phyloP scores from a whole-genome alignment of 2,888 invertebrate species.

The Thecocarcelia acutangulata region DNA sequence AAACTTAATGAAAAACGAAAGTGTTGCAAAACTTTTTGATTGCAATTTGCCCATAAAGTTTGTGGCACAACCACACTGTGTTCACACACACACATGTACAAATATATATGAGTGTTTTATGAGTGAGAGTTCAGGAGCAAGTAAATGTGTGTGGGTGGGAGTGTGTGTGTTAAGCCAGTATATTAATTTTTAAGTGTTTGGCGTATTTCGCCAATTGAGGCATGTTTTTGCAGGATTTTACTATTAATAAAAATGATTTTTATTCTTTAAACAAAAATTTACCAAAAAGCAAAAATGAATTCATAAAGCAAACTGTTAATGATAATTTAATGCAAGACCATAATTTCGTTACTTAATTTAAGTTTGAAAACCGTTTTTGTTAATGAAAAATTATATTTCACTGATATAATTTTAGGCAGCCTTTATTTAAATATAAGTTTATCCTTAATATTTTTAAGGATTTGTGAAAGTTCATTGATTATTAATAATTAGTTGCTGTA shows the following conservation, averaged over 20 bases:
- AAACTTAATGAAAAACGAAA: constrained; percentile 54
- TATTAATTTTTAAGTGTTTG: constrained; percentile 11
- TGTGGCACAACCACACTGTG: constrained; percentile 42
- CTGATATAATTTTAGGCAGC: too few species aligned
- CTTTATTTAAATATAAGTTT: too few species aligned
- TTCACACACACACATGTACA: not conserved
- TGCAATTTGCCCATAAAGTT: constrained; percentile 58
- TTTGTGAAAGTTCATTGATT: too few species aligned
- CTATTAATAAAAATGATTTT: not conserved
- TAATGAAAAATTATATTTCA: too few species aligned
- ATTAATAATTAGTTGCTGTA: too few species aligned
- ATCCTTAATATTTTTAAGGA: too few species aligned
- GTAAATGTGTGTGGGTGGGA: not conserved
- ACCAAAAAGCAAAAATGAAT: too few species aligned
- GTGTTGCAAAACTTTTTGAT: constrained; percentile 59
- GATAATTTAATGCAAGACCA: too few species aligned
- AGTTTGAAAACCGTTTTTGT: too few species aligned
- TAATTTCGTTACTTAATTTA: too few species aligned
- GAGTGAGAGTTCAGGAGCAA: not conserved
- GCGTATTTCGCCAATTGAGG: constrained; percentile 4
- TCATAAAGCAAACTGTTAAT: too few species aligned
- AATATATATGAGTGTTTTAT: not conserved
- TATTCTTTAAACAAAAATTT: not conserved
- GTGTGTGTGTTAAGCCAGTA: not conserved
- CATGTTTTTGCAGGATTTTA: not conserved